phyloP scores from a whole-genome alignment of 2,113 vertebrate species.

The Lycocorax pyrrhopterus region DNA sequence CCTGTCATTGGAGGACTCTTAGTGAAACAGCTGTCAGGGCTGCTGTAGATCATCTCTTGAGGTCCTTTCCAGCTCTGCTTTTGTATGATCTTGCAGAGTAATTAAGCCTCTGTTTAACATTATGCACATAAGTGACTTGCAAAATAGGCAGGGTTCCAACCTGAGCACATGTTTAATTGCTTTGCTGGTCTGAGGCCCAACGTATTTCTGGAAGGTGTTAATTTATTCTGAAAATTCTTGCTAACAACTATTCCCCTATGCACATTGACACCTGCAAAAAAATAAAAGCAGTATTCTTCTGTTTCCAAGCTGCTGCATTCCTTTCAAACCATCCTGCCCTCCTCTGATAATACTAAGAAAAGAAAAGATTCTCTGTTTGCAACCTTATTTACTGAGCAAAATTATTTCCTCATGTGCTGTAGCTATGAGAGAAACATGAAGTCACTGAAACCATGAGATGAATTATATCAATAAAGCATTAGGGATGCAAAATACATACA shows the following conservation, averaged over 20 bases:
- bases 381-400: not conserved
- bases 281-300: conserved; percentile 36
- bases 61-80: not conserved
- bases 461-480: not conserved
- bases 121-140: not conserved
- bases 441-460: not conserved
- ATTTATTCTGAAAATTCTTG: conserved; percentile 46
- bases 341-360: conserved; percentile 38
- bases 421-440: not conserved
- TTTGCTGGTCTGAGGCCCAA: conserved; percentile 32
- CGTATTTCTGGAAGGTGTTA: conserved; percentile 47
- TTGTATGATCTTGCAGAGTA: conserved; percentile 7
- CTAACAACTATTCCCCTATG: conserved; percentile 33
- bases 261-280: conserved; percentile 38
- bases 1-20: not conserved
- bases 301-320: conserved; percentile 41
- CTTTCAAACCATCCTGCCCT: conserved; percentile 6
- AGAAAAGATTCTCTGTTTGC: conserved; percentile 7
- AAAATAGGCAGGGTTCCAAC: not conserved
- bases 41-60: conserved; percentile 3
- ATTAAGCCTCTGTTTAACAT: conserved; percentile 41
- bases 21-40: not conserved
- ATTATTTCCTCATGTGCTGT: conserved; percentile 3
- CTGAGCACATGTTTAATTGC: conserved; percentile 29
- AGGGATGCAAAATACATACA: not conserved